These are phyloP conservation scores for Anser cygnoides DNA, from an alignment of 2,113 vertebrate species.

Conservation along the genomic window DNA sequence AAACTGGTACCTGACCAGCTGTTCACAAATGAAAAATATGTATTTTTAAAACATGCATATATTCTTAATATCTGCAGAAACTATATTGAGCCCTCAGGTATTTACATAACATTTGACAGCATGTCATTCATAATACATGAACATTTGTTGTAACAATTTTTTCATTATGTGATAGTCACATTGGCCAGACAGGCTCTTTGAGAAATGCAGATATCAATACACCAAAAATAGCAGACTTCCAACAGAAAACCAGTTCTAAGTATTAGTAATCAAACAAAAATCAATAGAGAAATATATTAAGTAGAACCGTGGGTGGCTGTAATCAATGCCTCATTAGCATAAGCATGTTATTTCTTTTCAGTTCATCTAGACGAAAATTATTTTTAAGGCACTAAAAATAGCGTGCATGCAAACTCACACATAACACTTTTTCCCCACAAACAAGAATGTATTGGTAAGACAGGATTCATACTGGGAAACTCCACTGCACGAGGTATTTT, in stretches of 20 bases:
- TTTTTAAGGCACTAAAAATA: not conserved
- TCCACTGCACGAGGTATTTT: not conserved
- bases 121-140: not conserved
- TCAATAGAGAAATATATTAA: conserved; percentile 4
- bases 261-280: not conserved
- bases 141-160: not conserved
- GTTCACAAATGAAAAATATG: not conserved
- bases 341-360: not conserved
- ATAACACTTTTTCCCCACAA: not conserved
- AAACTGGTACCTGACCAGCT: conserved; percentile 1
- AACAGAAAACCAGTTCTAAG: not conserved
- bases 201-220: not conserved
- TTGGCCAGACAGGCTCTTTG: not conserved
- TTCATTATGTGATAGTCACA: not conserved
- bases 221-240: not conserved
- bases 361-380: not conserved
- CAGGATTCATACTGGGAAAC: not conserved
- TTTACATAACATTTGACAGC: conserved; percentile 32
- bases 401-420: not conserved
- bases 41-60: not conserved
- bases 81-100: conserved; percentile 11
- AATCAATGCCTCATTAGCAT: conserved; percentile 20
- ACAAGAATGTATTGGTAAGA: not conserved
- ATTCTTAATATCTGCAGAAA: not conserved
- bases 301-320: not conserved